Percentiles rank a stretch among this genome's conserved stretches.
These are phyloP conservation scores for Bothrops jararaca DNA, from an alignment of 2,113 vertebrate species.

Conservation along the genomic window DNA sequence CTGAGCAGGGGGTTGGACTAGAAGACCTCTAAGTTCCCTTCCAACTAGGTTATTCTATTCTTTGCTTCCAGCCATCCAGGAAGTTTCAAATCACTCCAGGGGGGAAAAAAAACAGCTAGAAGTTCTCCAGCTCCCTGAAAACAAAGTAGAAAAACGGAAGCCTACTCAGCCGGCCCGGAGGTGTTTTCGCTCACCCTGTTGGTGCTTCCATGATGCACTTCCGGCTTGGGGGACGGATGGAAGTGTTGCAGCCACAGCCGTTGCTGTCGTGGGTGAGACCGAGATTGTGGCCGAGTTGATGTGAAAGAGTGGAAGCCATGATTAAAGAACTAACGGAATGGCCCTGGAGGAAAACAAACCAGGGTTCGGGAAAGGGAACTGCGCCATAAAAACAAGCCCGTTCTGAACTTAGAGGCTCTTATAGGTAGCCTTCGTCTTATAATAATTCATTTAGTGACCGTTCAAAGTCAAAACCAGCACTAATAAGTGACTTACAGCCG, in stretches of 20 bases:
- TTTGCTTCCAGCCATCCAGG: background rate
- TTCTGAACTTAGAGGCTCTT: background rate
- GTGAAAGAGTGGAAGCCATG: conserved; percentile 87
- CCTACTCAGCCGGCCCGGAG: accelerated
- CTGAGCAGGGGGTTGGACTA: no score
- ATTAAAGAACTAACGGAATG: conserved; percentile 83
- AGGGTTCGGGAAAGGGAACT: accelerated
- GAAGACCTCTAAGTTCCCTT: background rate
- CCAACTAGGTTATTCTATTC: background rate
- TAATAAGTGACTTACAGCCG: background rate
- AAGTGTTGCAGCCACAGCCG: conserved; percentile 75
- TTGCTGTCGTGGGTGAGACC: conserved; percentile 82
- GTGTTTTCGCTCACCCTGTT: conserved; percentile 74
- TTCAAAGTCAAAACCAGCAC: background rate
- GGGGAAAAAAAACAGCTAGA: background rate
- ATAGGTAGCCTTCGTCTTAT: no score
- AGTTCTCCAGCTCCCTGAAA: background rate
- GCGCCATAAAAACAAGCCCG: background rate
- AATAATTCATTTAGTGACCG: background rate
- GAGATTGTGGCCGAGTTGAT: conserved; percentile 91
- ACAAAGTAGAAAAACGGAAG: background rate
- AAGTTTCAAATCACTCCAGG: accelerated
- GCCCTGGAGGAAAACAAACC: background rate
- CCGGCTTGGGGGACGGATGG: conserved; percentile 74
- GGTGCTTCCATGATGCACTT: conserved; percentile 92